Evolutionary conservation across 2,797 vertebrate genomes (phyloP).

Genomic region (Erpetoichthys calabaricus): DNA sequence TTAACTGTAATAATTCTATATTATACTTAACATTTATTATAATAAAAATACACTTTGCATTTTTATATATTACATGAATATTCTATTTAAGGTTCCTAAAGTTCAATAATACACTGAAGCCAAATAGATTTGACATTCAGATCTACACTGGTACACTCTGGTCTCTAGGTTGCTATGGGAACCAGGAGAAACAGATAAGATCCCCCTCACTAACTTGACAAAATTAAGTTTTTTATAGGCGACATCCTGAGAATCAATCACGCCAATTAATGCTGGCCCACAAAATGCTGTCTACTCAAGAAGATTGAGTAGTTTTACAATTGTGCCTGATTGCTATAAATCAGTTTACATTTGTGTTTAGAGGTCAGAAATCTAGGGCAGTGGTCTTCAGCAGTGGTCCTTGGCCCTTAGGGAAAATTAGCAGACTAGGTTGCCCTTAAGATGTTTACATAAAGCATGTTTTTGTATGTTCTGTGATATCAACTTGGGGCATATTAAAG

Average conservation of each 20-base stretch:
- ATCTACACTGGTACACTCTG: background rate
- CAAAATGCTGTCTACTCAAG: background rate
- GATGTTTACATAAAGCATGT: too few species aligned
- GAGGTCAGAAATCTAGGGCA: background rate
- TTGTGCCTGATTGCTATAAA: background rate
- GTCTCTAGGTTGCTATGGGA: conserved; percentile 1
- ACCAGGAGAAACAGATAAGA: background rate
- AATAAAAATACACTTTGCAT: too few species aligned
- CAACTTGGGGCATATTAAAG: too few species aligned
- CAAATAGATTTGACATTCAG: background rate
- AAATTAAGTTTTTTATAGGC: background rate
- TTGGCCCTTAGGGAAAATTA: too few species aligned
- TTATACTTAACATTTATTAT: too few species aligned
- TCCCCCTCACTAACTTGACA: background rate
- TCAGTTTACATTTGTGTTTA: background rate
- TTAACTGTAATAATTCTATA: too few species aligned
- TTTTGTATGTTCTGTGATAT: too few species aligned
- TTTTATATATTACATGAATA: too few species aligned
- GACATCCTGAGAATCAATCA: background rate
- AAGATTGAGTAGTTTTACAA: background rate
- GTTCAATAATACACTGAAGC: too few species aligned
- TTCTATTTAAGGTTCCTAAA: too few species aligned
- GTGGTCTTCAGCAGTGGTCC: too few species aligned
- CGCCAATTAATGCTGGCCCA: background rate
- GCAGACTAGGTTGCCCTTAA: too few species aligned